These are phyloP conservation scores for Dicerorhinus sumatrensis DNA, from an alignment of 2,113 vertebrate species.

Conservation along the genomic window DNA sequence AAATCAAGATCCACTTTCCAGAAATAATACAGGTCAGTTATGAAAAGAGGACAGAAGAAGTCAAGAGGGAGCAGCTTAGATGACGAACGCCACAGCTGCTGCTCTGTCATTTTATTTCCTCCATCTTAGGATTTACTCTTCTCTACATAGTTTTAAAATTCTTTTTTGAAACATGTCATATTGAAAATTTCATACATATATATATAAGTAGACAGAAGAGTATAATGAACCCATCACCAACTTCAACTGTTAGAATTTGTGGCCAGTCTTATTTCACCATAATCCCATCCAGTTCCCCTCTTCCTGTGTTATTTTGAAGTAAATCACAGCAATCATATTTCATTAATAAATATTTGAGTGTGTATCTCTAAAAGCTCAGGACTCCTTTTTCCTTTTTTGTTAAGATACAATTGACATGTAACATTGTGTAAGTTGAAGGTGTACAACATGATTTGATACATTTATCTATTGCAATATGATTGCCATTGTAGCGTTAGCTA, in stretches of 20 bases:
- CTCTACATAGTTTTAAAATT: neutral
- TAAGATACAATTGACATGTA: neutral
- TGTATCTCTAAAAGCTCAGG: neutral
- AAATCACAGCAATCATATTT: neutral
- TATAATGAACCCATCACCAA: neutral
- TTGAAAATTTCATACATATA: neutral
- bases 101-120: neutral
- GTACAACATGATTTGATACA: neutral
- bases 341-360: neutral
- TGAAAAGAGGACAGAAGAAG: neutral
- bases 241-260: neutral
- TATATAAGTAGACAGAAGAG: neutral
- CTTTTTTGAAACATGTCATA: neutral
- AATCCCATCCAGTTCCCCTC: neutral
- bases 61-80: neutral
- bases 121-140: neutral
- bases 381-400: neutral
- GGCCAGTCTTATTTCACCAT: neutral
- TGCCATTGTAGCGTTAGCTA: neutral
- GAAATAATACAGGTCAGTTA: neutral
- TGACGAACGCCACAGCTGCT: neutral
- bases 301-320: constrained; percentile 14
- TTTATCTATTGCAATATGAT: neutral
- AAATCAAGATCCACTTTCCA: neutral
- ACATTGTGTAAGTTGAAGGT: neutral